Evolutionary conservation across 2,797 vertebrate genomes (phyloP), one percentile per base, ranked within the genome.

Genomic region (Halcyon smyrnensis): DNA sequence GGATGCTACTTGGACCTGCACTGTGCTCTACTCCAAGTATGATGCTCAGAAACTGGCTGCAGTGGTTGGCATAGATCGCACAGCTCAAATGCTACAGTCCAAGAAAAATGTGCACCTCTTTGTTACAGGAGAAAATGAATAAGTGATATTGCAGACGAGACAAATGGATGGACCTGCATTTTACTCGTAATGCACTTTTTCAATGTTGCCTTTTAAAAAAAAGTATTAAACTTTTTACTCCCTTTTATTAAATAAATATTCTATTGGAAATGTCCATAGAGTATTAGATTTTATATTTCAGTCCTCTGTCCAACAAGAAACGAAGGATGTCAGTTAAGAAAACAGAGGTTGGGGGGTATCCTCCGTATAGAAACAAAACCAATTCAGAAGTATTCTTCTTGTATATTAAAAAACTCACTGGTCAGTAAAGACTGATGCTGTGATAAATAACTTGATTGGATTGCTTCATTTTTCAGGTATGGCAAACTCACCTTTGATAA

Each of bases 101-200:
- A 98, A 97, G 83, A 99, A 99, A 97, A 96, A 95, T 0, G 99
- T 99, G 75, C 99, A 99, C 93, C 99, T 99, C 87, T 99, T 99
- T 62, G 95, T 99, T 50, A 99, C 99, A 0, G 99, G 99, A 69
- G 98, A 98, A 73, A 98, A 91, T 94, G 96, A 98, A 65, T 97
- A 83, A 93, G 60, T 53, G 18, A 15, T 76, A 10, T 6, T 57
- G 46, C 60, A 65, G 45, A 45, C 59, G 48, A 41, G 73, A 12
- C 3, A 1, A 8, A 7, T 76, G 50, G 28, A 20, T 69, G 34
- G 67, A 93, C 68, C 86, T 90, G 80, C 56, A 53, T 83, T 79
- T 83, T 84, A 54, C 36, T 90, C 19, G 24, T 51, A 43, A 41
- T 79, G 87, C 62, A 68, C 51, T 54, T 84, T 76, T 59, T 36